Conservation (phyloP, 1,140 invertebrate species). For the Tachypleus tridentatus region DNA sequence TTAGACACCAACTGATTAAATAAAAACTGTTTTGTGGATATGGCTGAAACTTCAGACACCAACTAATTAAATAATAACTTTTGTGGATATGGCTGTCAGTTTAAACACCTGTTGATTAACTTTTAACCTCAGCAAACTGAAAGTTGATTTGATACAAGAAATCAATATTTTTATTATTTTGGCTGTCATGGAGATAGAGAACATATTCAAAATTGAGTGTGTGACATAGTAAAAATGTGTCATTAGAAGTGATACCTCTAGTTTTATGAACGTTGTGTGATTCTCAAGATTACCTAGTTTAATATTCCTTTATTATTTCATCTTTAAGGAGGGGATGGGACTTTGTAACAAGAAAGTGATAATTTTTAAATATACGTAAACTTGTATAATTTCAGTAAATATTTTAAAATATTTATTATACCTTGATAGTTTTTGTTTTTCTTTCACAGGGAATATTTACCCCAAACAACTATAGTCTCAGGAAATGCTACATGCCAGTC, state of each 20-base stretch:
- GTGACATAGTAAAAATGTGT: no score
- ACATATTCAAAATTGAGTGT: no score
- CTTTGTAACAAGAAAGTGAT: background rate
- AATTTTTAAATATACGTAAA: background rate
- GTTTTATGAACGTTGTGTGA: slow-evolving; percentile 7
- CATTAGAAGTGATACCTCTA: slow-evolving; percentile 6
- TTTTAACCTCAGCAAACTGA: no score
- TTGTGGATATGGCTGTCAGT: background rate
- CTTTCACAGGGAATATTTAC: slow-evolving; percentile 49
- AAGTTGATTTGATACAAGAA: no score
- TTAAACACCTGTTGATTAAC: slow-evolving; percentile 2
- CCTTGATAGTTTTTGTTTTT: slow-evolving; percentile 24
- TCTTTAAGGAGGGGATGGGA: background rate
- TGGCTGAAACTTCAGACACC: background rate
- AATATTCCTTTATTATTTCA: background rate
- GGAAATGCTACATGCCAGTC: slow-evolving; percentile 59
- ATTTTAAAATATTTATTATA: slow-evolving; percentile 22
- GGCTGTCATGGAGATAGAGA: no score
- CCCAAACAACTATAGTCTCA: slow-evolving; percentile 50
- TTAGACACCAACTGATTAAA: slow-evolving; percentile 2
- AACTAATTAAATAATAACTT: no score
- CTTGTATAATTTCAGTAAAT: slow-evolving; percentile 12
- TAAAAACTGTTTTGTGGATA: slow-evolving; percentile 6
- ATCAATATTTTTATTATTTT: no score
- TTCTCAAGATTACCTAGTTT: background rate